A percentile compares a stretch with the other conserved stretches of the same genome.
These are phyloP conservation scores for Bedellia somnulentella DNA, from an alignment of 2,888 invertebrate genomes.

Conservation along the genomic window DNA sequence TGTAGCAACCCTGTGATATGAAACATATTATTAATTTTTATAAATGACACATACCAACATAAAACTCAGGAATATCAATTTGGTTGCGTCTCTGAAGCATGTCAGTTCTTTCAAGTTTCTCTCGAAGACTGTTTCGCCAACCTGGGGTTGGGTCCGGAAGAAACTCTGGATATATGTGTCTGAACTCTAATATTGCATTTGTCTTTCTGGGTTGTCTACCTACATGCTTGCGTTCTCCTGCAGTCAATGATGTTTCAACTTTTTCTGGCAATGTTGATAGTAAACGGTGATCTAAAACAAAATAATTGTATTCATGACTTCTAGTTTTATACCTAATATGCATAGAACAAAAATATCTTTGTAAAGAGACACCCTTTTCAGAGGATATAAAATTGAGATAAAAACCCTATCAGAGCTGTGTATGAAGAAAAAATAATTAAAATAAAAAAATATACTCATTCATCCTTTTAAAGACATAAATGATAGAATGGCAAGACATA, in stretches of 20 bases:
- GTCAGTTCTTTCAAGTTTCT: slow-evolving; percentile 88
- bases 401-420: no score
- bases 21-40: no score
- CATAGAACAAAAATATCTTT: no score
- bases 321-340: no score
- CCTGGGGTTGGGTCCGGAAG: slow-evolving; percentile 81
- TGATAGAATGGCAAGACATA: no score
- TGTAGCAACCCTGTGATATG: no score
- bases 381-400: no score
- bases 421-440: no score
- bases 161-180: slow-evolving; percentile 88
- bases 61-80: slow-evolving; percentile 95
- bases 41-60: slow-evolving; percentile 90
- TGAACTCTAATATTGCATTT: slow-evolving; percentile 53
- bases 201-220: slow-evolving; percentile 9
- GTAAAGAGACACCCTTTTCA: no score
- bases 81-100: slow-evolving; percentile 83
- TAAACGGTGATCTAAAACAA: slow-evolving; percentile 25
- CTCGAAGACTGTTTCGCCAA: slow-evolving; percentile 78
- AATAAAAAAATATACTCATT: no score
- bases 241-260: slow-evolving; percentile 11
- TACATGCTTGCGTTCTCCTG: slow-evolving; percentile 14
- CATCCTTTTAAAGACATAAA: no score
- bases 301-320: neutral
- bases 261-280: slow-evolving; percentile 33